phyloP scores from a whole-genome alignment of 2,888 invertebrate genomes.

The Ptilodon capucinus region DNA sequence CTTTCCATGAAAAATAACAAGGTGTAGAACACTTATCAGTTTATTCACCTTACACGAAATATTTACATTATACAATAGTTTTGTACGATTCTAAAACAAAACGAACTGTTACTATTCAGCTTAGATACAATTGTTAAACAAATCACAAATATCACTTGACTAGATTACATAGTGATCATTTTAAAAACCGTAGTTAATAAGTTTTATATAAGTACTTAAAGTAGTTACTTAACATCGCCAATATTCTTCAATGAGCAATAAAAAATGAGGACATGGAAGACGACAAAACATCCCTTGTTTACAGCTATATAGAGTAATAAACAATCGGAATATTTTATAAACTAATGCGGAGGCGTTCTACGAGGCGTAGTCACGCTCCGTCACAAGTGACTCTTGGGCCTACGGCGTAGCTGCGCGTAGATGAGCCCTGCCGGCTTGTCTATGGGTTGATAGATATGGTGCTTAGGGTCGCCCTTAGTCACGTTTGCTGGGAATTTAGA shows the following conservation, averaged over 20 bases:
- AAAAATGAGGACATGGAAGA: constrained; percentile 1
- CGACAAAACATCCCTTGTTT: neutral
- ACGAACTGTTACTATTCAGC: neutral
- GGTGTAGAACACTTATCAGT: constrained; percentile 30
- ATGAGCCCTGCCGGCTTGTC: constrained; percentile 91
- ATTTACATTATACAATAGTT: neutral
- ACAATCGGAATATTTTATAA: neutral
- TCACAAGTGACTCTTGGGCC: constrained; percentile 80
- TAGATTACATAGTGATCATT: constrained; percentile 31
- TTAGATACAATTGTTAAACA: constrained; percentile 8
- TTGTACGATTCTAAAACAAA: constrained; percentile 1
- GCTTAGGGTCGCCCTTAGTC: constrained; percentile 83
- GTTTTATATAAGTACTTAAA: constrained; percentile 16
- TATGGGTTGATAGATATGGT: constrained; percentile 88
- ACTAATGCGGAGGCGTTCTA: constrained; percentile 25
- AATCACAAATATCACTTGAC: constrained; percentile 25
- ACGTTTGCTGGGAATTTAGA: constrained; percentile 86
- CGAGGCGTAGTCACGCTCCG: constrained; percentile 62
- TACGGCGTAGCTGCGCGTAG: constrained; percentile 87
- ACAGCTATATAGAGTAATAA: neutral
- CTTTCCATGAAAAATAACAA: constrained; percentile 8
- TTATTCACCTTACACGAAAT: constrained; percentile 24
- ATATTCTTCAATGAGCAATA: constrained; percentile 10
- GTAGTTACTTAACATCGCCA: constrained; percentile 18
- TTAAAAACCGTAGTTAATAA: constrained; percentile 22